These are phyloP conservation scores for Agriopis leucophaearia DNA, from an alignment of 2,888 invertebrate genomes.

Conservation along the genomic window DNA sequence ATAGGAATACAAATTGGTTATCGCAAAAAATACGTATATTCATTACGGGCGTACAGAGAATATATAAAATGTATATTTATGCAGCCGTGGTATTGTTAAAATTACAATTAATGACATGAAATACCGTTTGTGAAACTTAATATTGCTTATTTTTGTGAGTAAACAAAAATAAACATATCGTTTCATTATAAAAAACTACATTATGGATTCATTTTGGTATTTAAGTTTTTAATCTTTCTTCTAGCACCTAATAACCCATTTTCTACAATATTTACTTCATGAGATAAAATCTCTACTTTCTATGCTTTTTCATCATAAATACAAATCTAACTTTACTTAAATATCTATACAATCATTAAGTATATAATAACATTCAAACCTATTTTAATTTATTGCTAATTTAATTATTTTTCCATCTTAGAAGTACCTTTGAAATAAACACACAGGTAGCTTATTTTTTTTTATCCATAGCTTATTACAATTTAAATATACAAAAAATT, in stretches of 20 bases:
- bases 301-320: conserved; percentile 22
- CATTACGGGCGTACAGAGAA: not conserved
- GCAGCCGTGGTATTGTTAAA: not conserved
- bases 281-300: conserved; percentile 33
- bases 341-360: conserved; percentile 16
- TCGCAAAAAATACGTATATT: too few relatives aligned
- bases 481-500: not conserved
- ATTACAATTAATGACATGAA: not conserved
- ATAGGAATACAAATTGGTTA: too few relatives aligned
- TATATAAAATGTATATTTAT: not conserved
- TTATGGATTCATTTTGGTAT: conserved; percentile 1
- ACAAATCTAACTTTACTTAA: conserved; percentile 26
- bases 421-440: not conserved
- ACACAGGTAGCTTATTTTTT: not conserved
- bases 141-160: not conserved
- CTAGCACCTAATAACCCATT: conserved; percentile 27
- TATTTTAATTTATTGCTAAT: conserved; percentile 25
- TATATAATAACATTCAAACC: not conserved
- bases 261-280: conserved; percentile 17
- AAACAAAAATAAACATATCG: not conserved
- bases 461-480: not conserved
- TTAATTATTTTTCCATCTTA: conserved; percentile 6
- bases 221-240: not conserved
- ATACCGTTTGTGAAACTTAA: not conserved
- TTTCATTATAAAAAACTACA: not conserved